Base-by-base conservation (phyloP, 2,888 invertebrate genomes). In the Altica lythri region DNA sequence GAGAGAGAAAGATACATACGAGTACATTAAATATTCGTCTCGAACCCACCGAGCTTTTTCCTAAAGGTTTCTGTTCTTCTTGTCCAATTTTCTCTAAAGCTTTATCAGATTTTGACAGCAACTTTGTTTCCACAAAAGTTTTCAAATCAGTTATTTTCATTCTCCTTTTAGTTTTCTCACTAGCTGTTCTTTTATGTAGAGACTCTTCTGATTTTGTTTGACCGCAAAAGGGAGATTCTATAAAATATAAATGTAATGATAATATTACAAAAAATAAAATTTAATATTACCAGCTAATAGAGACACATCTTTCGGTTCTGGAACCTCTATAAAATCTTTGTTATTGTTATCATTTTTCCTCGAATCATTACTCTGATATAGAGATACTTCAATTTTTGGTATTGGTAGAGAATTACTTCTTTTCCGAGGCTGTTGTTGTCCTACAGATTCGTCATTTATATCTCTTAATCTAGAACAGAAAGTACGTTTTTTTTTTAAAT, bases 321-420 rank as follows among this genome's bases (percentile, higher is more conserved):
- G 90, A 2, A 89, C 82, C 72, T 91, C 91, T 55, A 89, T 88
- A 53, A 87, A 87, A 68, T 89, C 90, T 72, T 89, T 89, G 0
- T 83, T 83, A 0, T 82, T 83, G 37, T 62, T 59, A 2, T 53
- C 55, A 47, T 86, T 86, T 59, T 84, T 85, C 67, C 84, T 86
- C 14, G 80, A 79, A 53, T 88, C 89, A 0, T 86, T 86, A 65
- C 87, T 89, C 73, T 90, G 90, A 71, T 90, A 91, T 18, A 91
- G 79, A 0, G 93, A 92, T 1, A 93, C 88, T 76, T 93, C 92
- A 55, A 94, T 93, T 79, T 94, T 93, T 1, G 94, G 93, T 72
- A 93, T 92, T 0, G 97, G 96, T 48, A 96, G 77, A 0, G 96
- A 97, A 72, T 92, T 93, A 69, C 96, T 95, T 46, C 96, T 82